Evolutionary conservation across 2,113 vertebrate species (phyloP).

Genomic region (Spilogale gracilis): DNA sequence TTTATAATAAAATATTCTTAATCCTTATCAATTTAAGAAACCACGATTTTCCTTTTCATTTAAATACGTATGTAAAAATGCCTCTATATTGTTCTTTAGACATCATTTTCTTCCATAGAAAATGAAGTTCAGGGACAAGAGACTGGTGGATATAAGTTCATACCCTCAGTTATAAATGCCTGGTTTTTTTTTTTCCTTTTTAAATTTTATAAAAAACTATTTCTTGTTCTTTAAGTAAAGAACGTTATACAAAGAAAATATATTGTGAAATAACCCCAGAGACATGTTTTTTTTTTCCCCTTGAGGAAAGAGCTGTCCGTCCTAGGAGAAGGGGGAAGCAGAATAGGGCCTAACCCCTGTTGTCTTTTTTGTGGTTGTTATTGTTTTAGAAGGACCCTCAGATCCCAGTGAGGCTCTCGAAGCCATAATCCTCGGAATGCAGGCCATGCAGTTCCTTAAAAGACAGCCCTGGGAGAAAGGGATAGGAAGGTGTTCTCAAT

Average conservation of each 20-base stretch:
- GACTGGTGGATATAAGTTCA: conserved; percentile 88
- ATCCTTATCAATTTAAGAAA: conserved; percentile 89
- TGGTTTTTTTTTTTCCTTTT: conserved; percentile 83
- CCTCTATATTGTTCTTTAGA: conserved; percentile 84
- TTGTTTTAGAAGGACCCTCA: conserved; percentile 41
- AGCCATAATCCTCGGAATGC: conserved; percentile 71
- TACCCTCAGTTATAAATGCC: conserved; percentile 87
- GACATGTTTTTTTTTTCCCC: conserved; percentile 80
- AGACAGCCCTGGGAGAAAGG: conserved; percentile 73
- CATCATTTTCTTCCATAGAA: conserved; percentile 83
- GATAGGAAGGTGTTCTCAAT: conserved; percentile 78
- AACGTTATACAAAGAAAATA: conserved; percentile 93
- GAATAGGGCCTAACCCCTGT: conserved; percentile 83
- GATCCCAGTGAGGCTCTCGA: conserved; percentile 62
- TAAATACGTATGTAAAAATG: conserved; percentile 88
- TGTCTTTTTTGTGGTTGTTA: conserved; percentile 79
- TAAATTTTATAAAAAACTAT: conserved; percentile 90
- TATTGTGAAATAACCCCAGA: conserved; percentile 91
- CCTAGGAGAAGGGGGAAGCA: conserved; percentile 81
- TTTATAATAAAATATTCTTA: conserved; percentile 90
- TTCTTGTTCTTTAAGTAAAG: conserved; percentile 92
- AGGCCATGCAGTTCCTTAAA: conserved; percentile 80
- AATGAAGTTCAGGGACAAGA: conserved; percentile 83
- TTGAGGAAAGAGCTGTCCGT: conserved; percentile 86
- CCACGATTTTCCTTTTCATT: conserved; percentile 86